Base-by-base conservation (phyloP, 2,888 invertebrate genomes). In the Sipha maydis region DNA sequence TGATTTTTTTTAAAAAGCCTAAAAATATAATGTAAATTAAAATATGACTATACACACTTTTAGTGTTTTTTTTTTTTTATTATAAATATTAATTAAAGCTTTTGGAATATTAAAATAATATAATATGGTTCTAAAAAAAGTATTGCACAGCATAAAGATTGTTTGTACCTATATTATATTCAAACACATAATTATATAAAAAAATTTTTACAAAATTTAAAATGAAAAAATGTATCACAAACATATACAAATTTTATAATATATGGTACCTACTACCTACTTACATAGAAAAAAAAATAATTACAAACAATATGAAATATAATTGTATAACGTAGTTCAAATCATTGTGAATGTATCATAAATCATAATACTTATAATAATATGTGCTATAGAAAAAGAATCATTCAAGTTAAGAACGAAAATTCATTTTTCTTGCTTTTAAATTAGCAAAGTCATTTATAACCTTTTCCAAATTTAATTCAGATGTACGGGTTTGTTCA, bases 401-500 rank as follows among this genome's bases (percentile, higher is more conserved):
- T 54, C 14, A 54, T 54, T n/a, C n/a, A 69, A 69, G n/a, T 34
- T 73, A 73, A 34, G 34, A n/a, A 73, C 34, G 3, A 21, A 38
- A 73, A 75, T 38, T 41, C 38, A 38, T 75, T 75, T 75, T 25
- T 75, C 75, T 75, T 25, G 38, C 75, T 75, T 75, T 75, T 75
- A 75, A 75, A 75, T 75, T 41, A 75, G 25, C 38, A 38, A 38
- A 75, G 38, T 75, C 38, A 75, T 75, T 75, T 75, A 75, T 75
- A 38, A 11, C 75, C 75, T 75, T 75, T 9, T 75, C 21, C 25
- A 75, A 75, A 38, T 75, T 75, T 75, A 75, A 11, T 75, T 75
- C 38, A 41, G 38, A 21, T 41, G 75, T 75, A 38, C 75, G 25
- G 25, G 25, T 38, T 75, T 75, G 75, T 41, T 38, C 38, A 75